Percentiles rank a stretch among this genome's conserved stretches.
Evolutionary conservation across 2,113 vertebrate genomes (phyloP).

Genomic region (Chroicocephalus ridibundus): DNA sequence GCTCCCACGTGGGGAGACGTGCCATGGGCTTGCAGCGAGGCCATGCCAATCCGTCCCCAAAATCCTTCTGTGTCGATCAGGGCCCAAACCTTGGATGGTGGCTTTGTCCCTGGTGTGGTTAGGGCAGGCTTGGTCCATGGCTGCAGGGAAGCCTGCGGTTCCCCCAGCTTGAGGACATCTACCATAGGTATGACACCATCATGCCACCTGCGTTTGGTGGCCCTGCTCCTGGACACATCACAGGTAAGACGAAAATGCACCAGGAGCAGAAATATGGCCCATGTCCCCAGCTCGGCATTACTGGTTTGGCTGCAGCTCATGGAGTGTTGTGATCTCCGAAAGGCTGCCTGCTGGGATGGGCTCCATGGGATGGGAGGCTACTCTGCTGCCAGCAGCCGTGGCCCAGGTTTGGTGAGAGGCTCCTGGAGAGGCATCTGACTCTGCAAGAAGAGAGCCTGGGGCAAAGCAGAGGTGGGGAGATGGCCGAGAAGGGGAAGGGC

Average conservation of each 20-base stretch:
- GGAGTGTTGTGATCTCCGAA: not conserved
- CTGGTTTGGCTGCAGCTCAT: not conserved
- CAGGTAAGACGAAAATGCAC: not conserved
- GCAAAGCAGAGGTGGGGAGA: not conserved
- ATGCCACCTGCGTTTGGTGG: not conserved
- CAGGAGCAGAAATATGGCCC: not conserved
- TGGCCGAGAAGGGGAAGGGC: not conserved
- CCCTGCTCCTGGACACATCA: not conserved
- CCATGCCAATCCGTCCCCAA: not conserved
- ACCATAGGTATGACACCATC: not conserved
- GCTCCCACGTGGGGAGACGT: accelerated
- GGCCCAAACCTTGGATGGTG: not conserved
- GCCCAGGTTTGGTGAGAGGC: not conserved
- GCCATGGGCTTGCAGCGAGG: not conserved
- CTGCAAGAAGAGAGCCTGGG: not conserved
- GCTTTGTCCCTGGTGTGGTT: not conserved
- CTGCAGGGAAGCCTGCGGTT: not conserved
- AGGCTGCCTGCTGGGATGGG: not conserved
- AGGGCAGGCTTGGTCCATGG: not conserved
- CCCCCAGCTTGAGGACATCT: not conserved
- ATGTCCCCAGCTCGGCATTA: accelerated
- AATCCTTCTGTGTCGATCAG: not conserved
- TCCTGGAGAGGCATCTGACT: not conserved
- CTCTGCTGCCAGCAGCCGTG: not conserved
- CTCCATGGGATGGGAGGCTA: not conserved